These are phyloP conservation scores for Periophthalmus modestus DNA, from an alignment of 2,113 vertebrate genomes.

Conservation along the genomic window DNA sequence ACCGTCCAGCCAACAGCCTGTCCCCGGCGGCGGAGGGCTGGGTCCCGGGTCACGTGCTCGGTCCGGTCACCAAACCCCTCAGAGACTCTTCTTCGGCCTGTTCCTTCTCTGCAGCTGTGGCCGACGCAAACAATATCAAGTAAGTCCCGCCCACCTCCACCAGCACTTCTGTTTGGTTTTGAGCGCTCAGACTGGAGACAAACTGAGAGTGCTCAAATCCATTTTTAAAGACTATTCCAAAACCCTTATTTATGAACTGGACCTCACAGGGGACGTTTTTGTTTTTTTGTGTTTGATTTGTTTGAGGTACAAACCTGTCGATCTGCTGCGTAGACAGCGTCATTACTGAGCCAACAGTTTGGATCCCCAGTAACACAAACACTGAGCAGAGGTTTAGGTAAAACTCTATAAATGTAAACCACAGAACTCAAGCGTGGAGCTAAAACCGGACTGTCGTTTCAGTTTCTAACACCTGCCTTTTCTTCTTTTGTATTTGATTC, in stretches of 20 bases:
- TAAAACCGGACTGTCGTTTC: conserved; percentile 75
- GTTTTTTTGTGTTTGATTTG: not conserved
- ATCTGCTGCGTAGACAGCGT: conserved; percentile 20
- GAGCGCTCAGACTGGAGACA: conserved; percentile 66
- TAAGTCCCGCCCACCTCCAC: conserved; percentile 87
- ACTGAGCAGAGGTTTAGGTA: conserved; percentile 40
- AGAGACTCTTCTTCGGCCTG: conserved; percentile 82
- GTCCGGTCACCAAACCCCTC: conserved; percentile 83
- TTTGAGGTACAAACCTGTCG: conserved; percentile 31
- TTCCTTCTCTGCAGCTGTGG: conserved; percentile 61
- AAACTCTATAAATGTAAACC: conserved; percentile 30
- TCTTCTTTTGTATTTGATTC: conserved; percentile 76
- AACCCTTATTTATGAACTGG: conserved; percentile 50
- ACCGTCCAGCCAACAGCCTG: conserved; percentile 87
- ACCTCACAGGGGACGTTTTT: conserved; percentile 17
- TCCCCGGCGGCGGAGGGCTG: conserved; percentile 96
- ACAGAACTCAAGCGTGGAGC: conserved; percentile 52
- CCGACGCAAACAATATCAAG: conserved; percentile 95
- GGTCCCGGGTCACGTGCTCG: conserved; percentile 91
- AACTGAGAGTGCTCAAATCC: conserved; percentile 8
- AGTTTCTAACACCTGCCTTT: conserved; percentile 84
- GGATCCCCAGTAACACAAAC: conserved; percentile 25
- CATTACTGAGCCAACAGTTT: conserved; percentile 30
- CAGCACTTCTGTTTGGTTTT: conserved; percentile 55
- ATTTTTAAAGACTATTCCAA: conserved; percentile 3